Percentiles rank a stretch among this genome's conserved stretches.
Evolutionary conservation across 1,140 invertebrate genomes (phyloP).

Genomic region (Rhagoletis zephyria): DNA sequence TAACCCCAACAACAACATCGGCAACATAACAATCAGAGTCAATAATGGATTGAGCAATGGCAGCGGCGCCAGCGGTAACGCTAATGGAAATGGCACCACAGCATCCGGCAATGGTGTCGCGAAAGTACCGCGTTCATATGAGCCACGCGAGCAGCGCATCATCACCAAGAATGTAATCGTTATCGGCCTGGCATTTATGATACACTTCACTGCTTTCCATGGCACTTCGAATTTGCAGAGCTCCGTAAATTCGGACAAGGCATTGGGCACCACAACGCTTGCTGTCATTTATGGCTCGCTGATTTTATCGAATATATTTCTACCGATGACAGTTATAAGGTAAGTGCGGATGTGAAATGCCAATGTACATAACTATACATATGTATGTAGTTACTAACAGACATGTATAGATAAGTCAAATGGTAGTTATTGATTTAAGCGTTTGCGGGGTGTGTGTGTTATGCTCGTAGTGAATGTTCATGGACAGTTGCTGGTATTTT

Average conservation of each 20-base stretch:
- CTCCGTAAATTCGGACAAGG: conserved; percentile 88
- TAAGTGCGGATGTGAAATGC: conserved; percentile 55
- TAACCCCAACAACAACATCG: not conserved
- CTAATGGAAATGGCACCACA: not conserved
- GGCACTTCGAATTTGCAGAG: conserved; percentile 91
- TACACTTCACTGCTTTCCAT: conserved; percentile 93
- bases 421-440: too few relatives aligned
- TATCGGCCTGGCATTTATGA: conserved; percentile 90
- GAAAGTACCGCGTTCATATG: conserved; percentile 60
- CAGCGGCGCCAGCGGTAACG: not conserved
- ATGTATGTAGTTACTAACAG: not conserved
- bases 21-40: not conserved
- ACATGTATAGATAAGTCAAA: too few relatives aligned
- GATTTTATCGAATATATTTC: conserved; percentile 92
- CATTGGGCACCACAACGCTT: conserved; percentile 86
- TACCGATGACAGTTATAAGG: conserved; percentile 78
- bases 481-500: not conserved
- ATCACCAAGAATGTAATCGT: conserved; percentile 90
- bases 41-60: conserved; percentile 11
- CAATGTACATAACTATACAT: not conserved
- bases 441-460: too few relatives aligned
- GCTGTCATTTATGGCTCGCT: conserved; percentile 90
- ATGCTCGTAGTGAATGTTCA: too few relatives aligned
- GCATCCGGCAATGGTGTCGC: conserved; percentile 5
- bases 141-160: conserved; percentile 72